phyloP scores from a whole-genome alignment of 2,113 vertebrate species.

The Platichthys flesus region DNA sequence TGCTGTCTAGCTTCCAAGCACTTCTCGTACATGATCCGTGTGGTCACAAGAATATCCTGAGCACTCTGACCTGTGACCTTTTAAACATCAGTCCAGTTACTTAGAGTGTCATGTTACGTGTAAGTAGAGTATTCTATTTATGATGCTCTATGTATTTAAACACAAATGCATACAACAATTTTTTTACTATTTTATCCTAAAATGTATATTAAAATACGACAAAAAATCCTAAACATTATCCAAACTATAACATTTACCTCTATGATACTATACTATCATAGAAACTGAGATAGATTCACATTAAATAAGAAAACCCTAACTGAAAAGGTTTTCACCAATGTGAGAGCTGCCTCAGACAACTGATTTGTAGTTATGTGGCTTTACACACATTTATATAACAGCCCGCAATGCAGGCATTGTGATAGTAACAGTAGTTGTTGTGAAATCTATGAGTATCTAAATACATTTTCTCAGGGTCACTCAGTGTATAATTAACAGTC shows the following conservation, averaged over 20 bases:
- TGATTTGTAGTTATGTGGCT: background rate
- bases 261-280: background rate
- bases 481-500: background rate
- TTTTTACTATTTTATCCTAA: no score
- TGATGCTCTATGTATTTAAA: background rate
- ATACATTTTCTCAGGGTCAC: background rate
- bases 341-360: background rate
- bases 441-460: background rate
- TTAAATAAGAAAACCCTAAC: background rate
- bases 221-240: no score
- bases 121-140: background rate
- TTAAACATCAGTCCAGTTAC: constrained; percentile 16
- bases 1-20: constrained; percentile 5
- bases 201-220: no score
- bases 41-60: constrained; percentile 42
- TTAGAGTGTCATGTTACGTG: constrained; percentile 16
- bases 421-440: background rate
- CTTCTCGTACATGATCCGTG: constrained; percentile 16
- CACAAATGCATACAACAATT: background rate
- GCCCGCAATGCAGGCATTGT: background rate
- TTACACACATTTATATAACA: background rate
- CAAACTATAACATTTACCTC: background rate
- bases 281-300: constrained; percentile 2
- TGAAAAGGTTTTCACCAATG: constrained; percentile 5
- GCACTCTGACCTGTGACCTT: constrained; percentile 44